Conservation (phyloP, 2,888 invertebrate genomes). For the Operophtera brumata region DNA sequence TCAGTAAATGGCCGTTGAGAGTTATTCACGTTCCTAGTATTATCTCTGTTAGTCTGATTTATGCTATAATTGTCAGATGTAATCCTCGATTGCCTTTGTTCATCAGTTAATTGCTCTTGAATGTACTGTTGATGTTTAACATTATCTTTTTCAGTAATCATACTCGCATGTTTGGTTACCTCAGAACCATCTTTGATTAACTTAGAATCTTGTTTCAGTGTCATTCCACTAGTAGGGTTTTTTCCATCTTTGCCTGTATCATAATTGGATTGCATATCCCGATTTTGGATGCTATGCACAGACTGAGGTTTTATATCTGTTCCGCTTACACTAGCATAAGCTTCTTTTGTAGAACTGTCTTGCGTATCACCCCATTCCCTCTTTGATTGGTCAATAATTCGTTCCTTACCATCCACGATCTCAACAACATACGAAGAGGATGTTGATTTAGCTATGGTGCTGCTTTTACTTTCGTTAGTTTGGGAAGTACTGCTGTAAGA, state of each 20-base stretch:
- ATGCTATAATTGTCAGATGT: conserved; percentile 28
- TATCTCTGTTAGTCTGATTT: conserved; percentile 29
- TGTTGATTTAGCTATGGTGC: conserved; percentile 80
- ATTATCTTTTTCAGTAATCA: conserved; percentile 66
- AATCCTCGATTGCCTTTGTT: conserved; percentile 33
- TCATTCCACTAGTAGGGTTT: conserved; percentile 65
- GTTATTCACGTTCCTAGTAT: conserved; percentile 29
- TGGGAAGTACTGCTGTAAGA: conserved; percentile 55
- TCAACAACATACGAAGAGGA: conserved; percentile 84
- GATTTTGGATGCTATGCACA: conserved; percentile 75
- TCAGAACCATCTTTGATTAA: conserved; percentile 69
- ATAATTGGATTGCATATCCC: conserved; percentile 78
- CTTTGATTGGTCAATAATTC: conserved; percentile 80
- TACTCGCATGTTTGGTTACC: conserved; percentile 62
- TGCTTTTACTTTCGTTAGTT: conserved; percentile 76
- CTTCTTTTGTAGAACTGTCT: conserved; percentile 74
- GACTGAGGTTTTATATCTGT: conserved; percentile 81
- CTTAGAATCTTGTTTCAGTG: conserved; percentile 64
- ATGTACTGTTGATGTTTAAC: conserved; percentile 60
- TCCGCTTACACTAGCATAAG: conserved; percentile 76
- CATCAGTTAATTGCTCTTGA: conserved; percentile 50
- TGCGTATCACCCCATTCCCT: conserved; percentile 80
- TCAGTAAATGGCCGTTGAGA: conserved; percentile 30
- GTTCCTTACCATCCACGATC: conserved; percentile 83
- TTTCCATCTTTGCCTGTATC: conserved; percentile 79